A percentile compares a stretch with the other conserved stretches of the same genome.
Evolutionary conservation across 2,113 vertebrate species (phyloP).

Genomic region (Megaptera novaeangliae): DNA sequence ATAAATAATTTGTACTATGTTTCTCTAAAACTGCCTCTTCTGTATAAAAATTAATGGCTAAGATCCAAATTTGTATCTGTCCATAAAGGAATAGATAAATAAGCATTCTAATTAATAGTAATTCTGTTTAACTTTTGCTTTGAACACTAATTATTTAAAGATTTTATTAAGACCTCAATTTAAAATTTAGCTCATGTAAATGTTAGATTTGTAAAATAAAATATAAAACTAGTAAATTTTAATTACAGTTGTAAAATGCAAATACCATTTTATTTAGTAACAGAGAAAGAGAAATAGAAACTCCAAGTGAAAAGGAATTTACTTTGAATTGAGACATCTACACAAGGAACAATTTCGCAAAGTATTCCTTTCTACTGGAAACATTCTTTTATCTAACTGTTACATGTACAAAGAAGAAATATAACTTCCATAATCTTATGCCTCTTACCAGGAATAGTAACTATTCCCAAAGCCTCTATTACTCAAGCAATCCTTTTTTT

Average conservation of each 20-base stretch:
- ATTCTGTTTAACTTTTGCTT: neutral
- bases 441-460: neutral
- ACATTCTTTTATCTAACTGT: neutral
- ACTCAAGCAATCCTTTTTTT: neutral
- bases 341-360: neutral
- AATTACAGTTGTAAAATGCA: neutral
- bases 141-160: neutral
- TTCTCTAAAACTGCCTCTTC: neutral
- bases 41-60: neutral
- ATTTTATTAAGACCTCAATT: neutral
- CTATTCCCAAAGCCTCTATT: neutral
- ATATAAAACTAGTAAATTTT: neutral
- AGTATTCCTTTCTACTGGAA: neutral
- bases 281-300: neutral
- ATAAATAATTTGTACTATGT: neutral
- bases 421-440: neutral
- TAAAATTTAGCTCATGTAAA: neutral
- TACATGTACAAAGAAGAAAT: neutral
- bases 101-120: neutral
- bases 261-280: neutral
- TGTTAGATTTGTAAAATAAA: neutral
- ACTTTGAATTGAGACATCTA: neutral
- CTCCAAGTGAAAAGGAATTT: neutral
- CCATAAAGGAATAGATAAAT: neutral
- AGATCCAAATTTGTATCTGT: neutral